These are phyloP conservation scores for Pandemis heparana DNA, from an alignment of 2,888 invertebrate genomes.

Conservation along the genomic window DNA sequence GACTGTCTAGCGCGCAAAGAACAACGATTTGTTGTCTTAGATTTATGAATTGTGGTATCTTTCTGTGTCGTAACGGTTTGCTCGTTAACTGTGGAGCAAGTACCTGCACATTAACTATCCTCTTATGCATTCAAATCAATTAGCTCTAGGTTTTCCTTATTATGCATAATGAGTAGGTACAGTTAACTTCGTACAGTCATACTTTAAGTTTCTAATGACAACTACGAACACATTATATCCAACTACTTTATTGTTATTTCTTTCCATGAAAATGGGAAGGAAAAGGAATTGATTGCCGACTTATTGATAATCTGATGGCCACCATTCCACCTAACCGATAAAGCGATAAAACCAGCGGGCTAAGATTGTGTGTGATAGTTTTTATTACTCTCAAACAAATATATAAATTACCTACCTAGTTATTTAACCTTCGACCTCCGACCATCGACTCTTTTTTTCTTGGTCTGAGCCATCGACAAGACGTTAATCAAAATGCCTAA, in stretches of 20 bases:
- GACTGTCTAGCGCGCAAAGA: constrained; percentile 55
- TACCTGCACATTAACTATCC: constrained; percentile 39
- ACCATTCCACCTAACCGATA: too few relatives aligned
- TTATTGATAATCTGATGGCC: too few relatives aligned
- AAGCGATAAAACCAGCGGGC: too few relatives aligned
- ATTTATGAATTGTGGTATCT: constrained; percentile 56
- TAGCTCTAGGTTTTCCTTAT: constrained; percentile 34
- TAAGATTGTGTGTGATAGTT: too few relatives aligned
- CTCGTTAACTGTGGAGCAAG: constrained; percentile 46
- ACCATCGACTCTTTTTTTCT: too few relatives aligned
- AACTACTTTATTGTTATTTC: not conserved
- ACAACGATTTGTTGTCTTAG: constrained; percentile 59
- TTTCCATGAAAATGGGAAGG: too few relatives aligned
- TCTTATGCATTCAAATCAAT: constrained; percentile 49
- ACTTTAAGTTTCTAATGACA: not conserved
- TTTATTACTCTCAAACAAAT: not conserved
- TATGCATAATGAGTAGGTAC: constrained; percentile 22
- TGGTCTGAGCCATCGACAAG: too few relatives aligned
- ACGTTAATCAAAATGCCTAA: constrained; percentile 31
- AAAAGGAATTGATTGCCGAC: too few relatives aligned
- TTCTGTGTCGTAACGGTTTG: constrained; percentile 58
- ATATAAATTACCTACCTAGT: too few relatives aligned
- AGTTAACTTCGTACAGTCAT: not conserved
- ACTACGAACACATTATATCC: not conserved
- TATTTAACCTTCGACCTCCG: too few relatives aligned